Evolutionary conservation across 35 echinoderm and acorn worm species (phyloP).

Genomic region (Diadema setosum): DNA sequence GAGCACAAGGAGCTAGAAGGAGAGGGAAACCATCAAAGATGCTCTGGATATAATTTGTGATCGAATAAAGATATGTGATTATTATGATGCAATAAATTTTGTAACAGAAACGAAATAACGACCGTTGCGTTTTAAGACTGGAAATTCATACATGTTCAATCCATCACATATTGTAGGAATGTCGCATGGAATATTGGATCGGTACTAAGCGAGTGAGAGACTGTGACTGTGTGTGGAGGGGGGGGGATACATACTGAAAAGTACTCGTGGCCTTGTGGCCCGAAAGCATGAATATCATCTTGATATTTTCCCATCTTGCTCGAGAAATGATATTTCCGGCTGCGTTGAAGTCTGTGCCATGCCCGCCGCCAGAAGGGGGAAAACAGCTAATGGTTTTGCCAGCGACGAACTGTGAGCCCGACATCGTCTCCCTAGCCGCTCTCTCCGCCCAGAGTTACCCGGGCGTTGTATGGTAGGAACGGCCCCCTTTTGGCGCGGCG

Average conservation of each 20-base stretch:
- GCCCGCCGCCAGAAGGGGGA: background rate
- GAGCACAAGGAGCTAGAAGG: no score
- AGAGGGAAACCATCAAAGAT: no score
- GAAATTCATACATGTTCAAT: background rate
- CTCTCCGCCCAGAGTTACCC: conserved; percentile 14
- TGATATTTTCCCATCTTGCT: background rate
- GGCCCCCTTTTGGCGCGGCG: background rate
- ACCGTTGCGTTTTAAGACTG: no score
- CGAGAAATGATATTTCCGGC: background rate
- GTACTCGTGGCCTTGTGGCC: background rate
- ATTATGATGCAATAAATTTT: no score
- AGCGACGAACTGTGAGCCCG: background rate
- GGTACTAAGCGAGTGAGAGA: background rate
- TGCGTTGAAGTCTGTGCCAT: background rate
- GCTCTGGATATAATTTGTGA: no score
- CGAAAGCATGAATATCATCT: background rate
- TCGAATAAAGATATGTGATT: no score
- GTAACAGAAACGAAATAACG: no score
- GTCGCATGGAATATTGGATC: background rate
- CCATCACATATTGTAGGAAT: conserved; percentile 4
- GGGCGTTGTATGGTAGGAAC: background rate
- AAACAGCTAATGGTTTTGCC: background rate
- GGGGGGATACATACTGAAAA: background rate
- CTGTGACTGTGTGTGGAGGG: background rate
- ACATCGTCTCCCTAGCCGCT: background rate